Evolutionary conservation across 2,797 vertebrate genomes (phyloP).

Genomic region (Echiichthys vipera): DNA sequence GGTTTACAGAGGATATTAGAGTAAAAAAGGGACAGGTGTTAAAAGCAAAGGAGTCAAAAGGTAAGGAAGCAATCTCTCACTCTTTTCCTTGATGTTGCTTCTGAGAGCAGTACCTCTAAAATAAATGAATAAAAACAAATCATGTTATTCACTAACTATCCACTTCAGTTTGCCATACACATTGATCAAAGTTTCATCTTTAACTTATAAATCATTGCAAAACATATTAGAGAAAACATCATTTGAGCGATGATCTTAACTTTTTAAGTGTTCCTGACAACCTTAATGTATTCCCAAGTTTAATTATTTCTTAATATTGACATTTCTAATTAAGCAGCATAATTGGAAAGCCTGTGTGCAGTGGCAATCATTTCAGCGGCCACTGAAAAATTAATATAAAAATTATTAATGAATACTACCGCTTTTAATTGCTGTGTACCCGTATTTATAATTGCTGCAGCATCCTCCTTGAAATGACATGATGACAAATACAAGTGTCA

Average conservation of each 20-base stretch:
- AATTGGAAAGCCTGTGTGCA: slow-evolving; percentile 85
- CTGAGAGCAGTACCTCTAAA: not conserved
- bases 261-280: slow-evolving; percentile 80
- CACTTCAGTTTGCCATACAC: slow-evolving; percentile 33
- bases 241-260: slow-evolving; percentile 75
- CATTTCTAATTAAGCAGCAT: slow-evolving; percentile 88
- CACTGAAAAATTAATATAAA: slow-evolving; percentile 86
- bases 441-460: slow-evolving; percentile 84
- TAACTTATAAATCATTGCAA: slow-evolving; percentile 67
- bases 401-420: slow-evolving; percentile 88
- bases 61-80: not conserved
- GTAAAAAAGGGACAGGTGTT: not conserved
- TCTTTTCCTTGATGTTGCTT: not conserved
- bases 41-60: not conserved
- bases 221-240: slow-evolving; percentile 70
- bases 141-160: slow-evolving; percentile 22
- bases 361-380: slow-evolving; percentile 81
- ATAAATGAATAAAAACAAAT: not conserved
- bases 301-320: slow-evolving; percentile 89
- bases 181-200: slow-evolving; percentile 63
- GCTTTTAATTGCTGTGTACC: slow-evolving; percentile 87
- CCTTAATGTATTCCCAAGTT: slow-evolving; percentile 82
- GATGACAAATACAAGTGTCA: slow-evolving; percentile 87
- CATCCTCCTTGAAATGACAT: slow-evolving; percentile 85
- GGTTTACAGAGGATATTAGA: slow-evolving; percentile 16